Conservation (phyloP, 2,888 invertebrate genomes). For the Penaeus monodon region DNA sequence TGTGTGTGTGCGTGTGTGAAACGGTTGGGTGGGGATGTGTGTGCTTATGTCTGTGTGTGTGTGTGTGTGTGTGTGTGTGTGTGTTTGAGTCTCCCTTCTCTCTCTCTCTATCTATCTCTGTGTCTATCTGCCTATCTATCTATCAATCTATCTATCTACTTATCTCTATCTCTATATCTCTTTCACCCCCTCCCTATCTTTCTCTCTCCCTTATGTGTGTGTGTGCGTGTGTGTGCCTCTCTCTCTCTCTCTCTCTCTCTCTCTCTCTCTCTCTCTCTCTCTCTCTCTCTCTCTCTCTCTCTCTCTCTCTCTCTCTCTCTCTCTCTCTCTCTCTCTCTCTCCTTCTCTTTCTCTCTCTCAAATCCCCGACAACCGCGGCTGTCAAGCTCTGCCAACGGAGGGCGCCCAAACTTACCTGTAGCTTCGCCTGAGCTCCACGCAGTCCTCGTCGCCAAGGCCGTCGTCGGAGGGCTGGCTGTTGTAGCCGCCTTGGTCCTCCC, state of each 20-base stretch:
- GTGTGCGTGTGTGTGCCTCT: too few species aligned
- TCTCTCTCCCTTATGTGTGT: too few species aligned
- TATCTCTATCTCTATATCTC: background rate
- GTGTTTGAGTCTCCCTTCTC: background rate
- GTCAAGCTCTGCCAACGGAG: background rate
- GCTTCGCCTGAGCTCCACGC: constrained; percentile 81
- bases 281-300: too few species aligned
- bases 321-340: too few species aligned
- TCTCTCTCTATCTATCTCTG: background rate
- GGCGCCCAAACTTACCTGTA: constrained; percentile 70
- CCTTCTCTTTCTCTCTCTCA: background rate
- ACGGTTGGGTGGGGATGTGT: too few species aligned
- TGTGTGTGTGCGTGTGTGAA: too few species aligned
- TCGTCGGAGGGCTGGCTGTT: constrained; percentile 85
- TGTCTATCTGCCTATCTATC: background rate
- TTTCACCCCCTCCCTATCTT: too few species aligned
- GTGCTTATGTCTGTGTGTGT: too few species aligned
- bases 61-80: too few species aligned
- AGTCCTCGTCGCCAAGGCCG: constrained; percentile 84
- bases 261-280: too few species aligned
- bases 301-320: too few species aligned
- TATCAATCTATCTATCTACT: background rate
- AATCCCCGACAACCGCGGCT: background rate
- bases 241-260: too few species aligned
- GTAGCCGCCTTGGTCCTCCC: constrained; percentile 78